Conservation (phyloP, 1,140 invertebrate species). For the Drosophila sp. region DNA sequence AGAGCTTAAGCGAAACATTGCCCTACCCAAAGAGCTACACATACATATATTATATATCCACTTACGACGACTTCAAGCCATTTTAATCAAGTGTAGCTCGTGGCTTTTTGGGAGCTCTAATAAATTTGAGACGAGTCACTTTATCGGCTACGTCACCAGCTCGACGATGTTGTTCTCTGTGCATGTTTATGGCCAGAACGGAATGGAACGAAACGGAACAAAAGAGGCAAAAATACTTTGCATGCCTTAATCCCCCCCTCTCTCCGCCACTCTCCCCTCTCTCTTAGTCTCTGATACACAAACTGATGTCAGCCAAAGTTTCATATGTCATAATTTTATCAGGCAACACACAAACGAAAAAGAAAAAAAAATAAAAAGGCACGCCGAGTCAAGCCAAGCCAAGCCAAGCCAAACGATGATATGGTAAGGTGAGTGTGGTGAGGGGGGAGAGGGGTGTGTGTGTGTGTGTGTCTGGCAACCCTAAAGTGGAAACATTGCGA, state of each 20-base stretch:
- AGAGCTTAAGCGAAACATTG: constrained; percentile 48
- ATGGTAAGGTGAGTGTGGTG: not conserved
- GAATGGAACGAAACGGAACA: constrained; percentile 38
- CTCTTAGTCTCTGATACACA: constrained; percentile 22
- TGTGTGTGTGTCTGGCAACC: constrained; percentile 43
- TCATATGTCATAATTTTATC: constrained; percentile 81
- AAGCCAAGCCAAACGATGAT: not conserved
- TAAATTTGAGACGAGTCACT: constrained; percentile 64
- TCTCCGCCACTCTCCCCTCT: not conserved
- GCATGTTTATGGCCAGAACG: constrained; percentile 75
- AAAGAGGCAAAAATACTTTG: constrained; percentile 51
- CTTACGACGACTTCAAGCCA: constrained; percentile 21
- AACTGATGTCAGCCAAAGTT: constrained; percentile 75
- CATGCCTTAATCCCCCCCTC: constrained; percentile 31
- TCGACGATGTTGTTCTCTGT: constrained; percentile 34
- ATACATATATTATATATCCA: constrained; percentile 4
- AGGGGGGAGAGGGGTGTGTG: not conserved
- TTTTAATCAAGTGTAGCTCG: constrained; percentile 54
- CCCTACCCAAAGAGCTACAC: constrained; percentile 33
- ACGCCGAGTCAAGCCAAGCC: constrained; percentile 18
- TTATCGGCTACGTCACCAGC: constrained; percentile 62
- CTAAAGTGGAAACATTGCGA: constrained; percentile 76
- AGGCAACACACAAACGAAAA: constrained; percentile 54
- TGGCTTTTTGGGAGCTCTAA: constrained; percentile 44
- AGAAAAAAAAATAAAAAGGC: constrained; percentile 10